phyloP scores from a whole-genome alignment of 1,140 invertebrate species.

The Drosophila suzukii region DNA sequence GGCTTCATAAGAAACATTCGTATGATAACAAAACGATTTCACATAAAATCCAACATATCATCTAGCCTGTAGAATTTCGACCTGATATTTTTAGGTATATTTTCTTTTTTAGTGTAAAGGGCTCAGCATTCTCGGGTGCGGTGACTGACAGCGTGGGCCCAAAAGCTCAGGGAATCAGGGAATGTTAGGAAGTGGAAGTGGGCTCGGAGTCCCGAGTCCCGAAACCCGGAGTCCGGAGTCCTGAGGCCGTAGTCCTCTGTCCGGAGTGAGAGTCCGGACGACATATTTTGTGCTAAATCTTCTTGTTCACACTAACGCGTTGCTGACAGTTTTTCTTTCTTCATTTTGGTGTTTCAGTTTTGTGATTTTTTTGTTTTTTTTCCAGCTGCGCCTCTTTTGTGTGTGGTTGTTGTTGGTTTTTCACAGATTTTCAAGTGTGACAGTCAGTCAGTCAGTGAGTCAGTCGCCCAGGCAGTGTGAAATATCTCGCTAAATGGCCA shows the following conservation, averaged over 20 bases:
- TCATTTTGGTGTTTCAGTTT: constrained; percentile 52
- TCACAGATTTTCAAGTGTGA: constrained; percentile 63
- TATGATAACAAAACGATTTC: no score
- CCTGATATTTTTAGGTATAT: neutral
- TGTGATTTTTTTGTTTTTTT: constrained; percentile 14
- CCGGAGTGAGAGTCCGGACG: constrained; percentile 31
- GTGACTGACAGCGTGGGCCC: constrained; percentile 38
- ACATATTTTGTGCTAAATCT: constrained; percentile 81
- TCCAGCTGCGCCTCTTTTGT: constrained; percentile 44
- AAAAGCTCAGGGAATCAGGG: constrained; percentile 23
- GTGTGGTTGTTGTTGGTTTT: constrained; percentile 56
- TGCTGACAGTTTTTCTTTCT: constrained; percentile 75
- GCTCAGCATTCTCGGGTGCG: constrained; percentile 18
- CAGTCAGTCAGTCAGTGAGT: constrained; percentile 51
- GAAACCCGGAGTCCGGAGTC: constrained; percentile 23
- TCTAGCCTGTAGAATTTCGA: no score
- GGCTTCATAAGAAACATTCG: no score
- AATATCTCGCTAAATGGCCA: constrained; percentile 75
- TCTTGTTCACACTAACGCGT: constrained; percentile 78
- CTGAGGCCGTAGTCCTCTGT: constrained; percentile 20
- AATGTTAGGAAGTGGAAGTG: constrained; percentile 12
- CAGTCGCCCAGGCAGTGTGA: constrained; percentile 55
- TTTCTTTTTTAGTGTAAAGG: constrained; percentile 2
- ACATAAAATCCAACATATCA: no score
- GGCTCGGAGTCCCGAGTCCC: constrained; percentile 17